Evolutionary conservation across 2,888 invertebrate genomes (phyloP), one percentile per base, ranked within the genome.

Genomic region (Melanchra persicariae): DNA sequence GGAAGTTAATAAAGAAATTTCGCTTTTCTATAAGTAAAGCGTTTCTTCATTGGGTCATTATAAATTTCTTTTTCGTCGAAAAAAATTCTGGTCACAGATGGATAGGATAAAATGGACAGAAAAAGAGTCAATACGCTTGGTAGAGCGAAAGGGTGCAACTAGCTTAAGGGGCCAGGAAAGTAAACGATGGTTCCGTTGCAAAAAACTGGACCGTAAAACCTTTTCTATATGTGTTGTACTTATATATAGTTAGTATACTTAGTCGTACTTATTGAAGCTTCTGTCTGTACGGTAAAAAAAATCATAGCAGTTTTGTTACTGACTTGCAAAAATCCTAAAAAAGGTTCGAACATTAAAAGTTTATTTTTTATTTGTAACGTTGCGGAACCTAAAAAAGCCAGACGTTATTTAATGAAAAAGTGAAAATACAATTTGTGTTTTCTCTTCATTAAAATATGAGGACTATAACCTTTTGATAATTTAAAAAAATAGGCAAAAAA

Each of bases 91-190:
- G 65, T 24, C 45, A 52, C 77, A 70, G 70, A 60, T 62, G 69
- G 68, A 15, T 40, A 15, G 10, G 7, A 59, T 49, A 34, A 65
- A 71, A 71, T 55, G 72, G 57, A 74, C 34, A 55, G 34, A 49
- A 47, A 59, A 34, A 26, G 24, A 54, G 66, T 77, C 58, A 59
- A 63, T 60, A 24, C 45, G 81, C 78, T 81, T 72, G 68, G 43
- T 78, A 26, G 82, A 78, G 78, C 65, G 62, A 61, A 79, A 65
- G 54, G 67, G 30, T 72, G 75, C 70, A 77, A 63, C 65, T 70
- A 66, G 52, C 77, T 52, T 63, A 60, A 78, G 47, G 72, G 60
- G 37, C 43, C 1, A n/a, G 0, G 17, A 68, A 80, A 76, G 80
- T 76, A 64, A 70, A 70, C 49, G 22, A 9, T 26, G 34, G 52